A percentile compares a stretch with the other conserved stretches of the same genome.
phyloP scores from a whole-genome alignment of 2,888 invertebrate genomes.

The Lithosia quadra region DNA sequence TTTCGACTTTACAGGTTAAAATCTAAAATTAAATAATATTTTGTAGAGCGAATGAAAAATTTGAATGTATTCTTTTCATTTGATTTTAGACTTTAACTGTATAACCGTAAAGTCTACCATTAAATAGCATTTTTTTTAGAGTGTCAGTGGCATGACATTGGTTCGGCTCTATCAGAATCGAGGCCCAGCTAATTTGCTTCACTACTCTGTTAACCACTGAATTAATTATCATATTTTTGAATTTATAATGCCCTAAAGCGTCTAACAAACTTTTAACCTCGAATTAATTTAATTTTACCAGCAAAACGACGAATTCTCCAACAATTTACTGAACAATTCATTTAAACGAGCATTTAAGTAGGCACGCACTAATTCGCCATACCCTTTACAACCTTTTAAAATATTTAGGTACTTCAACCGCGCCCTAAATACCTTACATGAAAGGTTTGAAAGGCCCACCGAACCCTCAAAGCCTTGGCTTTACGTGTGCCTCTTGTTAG shows the following conservation, averaged over 20 bases:
- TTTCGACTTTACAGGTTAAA: no score
- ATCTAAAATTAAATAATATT: no score
- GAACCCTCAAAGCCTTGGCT: constrained; percentile 20
- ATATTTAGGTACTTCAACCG: constrained; percentile 21
- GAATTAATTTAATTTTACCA: not conserved
- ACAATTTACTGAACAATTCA: constrained; percentile 12
- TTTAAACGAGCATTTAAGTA: constrained; percentile 14
- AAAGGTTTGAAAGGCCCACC: constrained; percentile 23
- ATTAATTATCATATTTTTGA: constrained; percentile 1
- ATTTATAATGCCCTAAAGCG: not conserved
- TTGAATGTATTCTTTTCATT: no score
- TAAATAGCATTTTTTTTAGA: no score
- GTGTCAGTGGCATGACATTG: no score
- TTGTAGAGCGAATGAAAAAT: no score
- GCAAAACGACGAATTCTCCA: not conserved
- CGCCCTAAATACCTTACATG: constrained; percentile 23
- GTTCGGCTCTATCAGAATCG: no score
- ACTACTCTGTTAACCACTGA: not conserved
- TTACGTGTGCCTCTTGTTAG: constrained; percentile 34
- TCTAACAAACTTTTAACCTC: not conserved
- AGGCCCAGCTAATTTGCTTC: not conserved
- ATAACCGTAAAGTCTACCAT: no score
- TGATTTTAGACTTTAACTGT: no score
- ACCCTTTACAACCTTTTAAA: constrained; percentile 20
- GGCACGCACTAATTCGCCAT: constrained; percentile 12